phyloP scores from a whole-genome alignment of 2,888 invertebrate genomes.

The Octodonta nipae region DNA sequence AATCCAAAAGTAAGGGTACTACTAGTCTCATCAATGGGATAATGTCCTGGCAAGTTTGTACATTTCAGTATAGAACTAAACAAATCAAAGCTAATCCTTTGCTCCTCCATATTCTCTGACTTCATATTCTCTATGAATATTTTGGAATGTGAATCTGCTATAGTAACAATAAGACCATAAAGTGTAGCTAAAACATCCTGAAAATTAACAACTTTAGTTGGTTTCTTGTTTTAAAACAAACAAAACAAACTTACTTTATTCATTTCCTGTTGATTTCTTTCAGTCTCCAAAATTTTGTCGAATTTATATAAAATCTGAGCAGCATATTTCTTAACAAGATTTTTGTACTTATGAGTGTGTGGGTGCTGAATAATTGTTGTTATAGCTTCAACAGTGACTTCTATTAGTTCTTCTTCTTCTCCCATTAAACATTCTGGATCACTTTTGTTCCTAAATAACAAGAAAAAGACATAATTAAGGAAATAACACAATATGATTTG shows the following conservation, averaged over 20 bases:
- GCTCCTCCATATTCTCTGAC: slow-evolving; percentile 37
- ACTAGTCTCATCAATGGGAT: slow-evolving; percentile 76
- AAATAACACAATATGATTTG: not conserved
- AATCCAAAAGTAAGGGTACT: slow-evolving; percentile 78
- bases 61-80: slow-evolving; percentile 65
- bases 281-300: slow-evolving; percentile 39
- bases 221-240: not conserved
- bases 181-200: slow-evolving; percentile 58
- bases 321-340: slow-evolving; percentile 41
- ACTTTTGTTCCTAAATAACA: slow-evolving; percentile 27
- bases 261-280: slow-evolving; percentile 30
- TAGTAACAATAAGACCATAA: slow-evolving; percentile 53
- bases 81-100: slow-evolving; percentile 45
- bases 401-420: slow-evolving; percentile 45
- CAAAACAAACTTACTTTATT: slow-evolving; percentile 26
- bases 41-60: slow-evolving; percentile 68
- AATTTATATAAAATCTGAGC: slow-evolving; percentile 46
- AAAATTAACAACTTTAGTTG: not conserved
- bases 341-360: slow-evolving; percentile 43
- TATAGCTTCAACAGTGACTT: slow-evolving; percentile 49
- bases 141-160: slow-evolving; percentile 58
- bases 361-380: slow-evolving; percentile 47
- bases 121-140: slow-evolving; percentile 41
- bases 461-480: not conserved
- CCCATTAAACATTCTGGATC: slow-evolving; percentile 40